These are phyloP conservation scores for Eucera pruinosa DNA, from an alignment of 2,888 invertebrate genomes.

Conservation along the genomic window DNA sequence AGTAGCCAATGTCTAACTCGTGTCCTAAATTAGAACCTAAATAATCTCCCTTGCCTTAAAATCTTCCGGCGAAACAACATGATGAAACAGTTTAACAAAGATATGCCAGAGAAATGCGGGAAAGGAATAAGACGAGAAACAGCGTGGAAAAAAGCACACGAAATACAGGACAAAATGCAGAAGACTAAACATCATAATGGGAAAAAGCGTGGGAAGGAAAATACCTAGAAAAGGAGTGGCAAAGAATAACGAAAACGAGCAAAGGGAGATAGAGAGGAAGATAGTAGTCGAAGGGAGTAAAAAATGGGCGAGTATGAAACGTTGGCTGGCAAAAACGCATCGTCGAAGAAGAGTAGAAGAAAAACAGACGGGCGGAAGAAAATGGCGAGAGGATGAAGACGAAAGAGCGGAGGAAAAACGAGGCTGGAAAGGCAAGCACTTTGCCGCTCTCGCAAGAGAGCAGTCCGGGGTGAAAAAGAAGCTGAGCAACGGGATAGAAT, in stretches of 20 bases:
- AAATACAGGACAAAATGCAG: neutral
- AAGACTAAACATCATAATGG: conserved; percentile 6
- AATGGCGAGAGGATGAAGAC: conserved; percentile 31
- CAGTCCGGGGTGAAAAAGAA: conserved; percentile 24
- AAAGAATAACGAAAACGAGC: conserved; percentile 30
- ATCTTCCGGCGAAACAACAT: neutral
- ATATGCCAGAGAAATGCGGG: neutral
- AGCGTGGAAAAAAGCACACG: neutral
- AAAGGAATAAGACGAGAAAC: neutral
- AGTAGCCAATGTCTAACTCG: too few relatives aligned
- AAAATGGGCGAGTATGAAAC: conserved; percentile 42
- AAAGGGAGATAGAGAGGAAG: neutral
- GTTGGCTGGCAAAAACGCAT: conserved; percentile 31
- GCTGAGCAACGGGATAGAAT: conserved; percentile 18
- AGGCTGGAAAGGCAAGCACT: conserved; percentile 35
- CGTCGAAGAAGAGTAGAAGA: conserved; percentile 29
- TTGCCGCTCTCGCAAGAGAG: conserved; percentile 39
- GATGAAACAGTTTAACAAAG: neutral
- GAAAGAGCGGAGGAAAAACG: neutral
- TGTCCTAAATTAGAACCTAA: too few relatives aligned
- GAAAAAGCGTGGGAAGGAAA: neutral
- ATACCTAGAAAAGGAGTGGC: conserved; percentile 8
- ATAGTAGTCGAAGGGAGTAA: conserved; percentile 20
- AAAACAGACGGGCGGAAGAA: conserved; percentile 31
- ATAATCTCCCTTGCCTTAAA: too few relatives aligned